A percentile compares a stretch with the other conserved stretches of the same genome.
These are phyloP conservation scores for Patella pellucida DNA, from an alignment of 2,888 invertebrate species.

Conservation along the genomic window DNA sequence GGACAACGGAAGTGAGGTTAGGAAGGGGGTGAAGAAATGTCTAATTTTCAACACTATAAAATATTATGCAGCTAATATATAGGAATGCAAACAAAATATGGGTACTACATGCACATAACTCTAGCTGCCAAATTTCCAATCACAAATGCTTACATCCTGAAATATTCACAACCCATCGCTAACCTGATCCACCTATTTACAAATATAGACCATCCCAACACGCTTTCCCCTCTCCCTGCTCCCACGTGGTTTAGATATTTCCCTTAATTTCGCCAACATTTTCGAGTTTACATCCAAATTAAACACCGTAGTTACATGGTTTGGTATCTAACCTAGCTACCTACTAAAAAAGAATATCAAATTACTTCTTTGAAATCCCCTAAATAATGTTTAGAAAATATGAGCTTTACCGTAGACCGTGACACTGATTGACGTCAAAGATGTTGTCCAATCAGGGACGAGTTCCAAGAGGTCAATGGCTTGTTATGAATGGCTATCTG, in stretches of 20 bases:
- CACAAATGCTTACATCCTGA: no score
- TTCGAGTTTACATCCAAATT: conserved; percentile 2
- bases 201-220: background rate
- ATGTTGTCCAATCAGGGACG: background rate
- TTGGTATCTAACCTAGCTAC: background rate
- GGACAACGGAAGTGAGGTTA: background rate
- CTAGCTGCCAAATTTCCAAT: no score
- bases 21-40: background rate
- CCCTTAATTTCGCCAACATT: background rate
- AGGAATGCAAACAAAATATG: no score
- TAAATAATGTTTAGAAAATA: background rate
- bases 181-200: background rate
- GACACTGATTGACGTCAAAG: conserved; percentile 11
- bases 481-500: background rate
- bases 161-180: no score
- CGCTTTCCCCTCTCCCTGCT: conserved; percentile 4
- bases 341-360: background rate
- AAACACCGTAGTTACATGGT: background rate
- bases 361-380: background rate
- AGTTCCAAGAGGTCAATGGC: conserved; percentile 1
- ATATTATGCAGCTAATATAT: no score
- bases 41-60: no score
- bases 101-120: no score
- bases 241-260: conserved; percentile 4
- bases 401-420: conserved; percentile 6